phyloP scores from a whole-genome alignment of 53 echinoderm and acorn worm genomes.

The Henricia sp. region DNA sequence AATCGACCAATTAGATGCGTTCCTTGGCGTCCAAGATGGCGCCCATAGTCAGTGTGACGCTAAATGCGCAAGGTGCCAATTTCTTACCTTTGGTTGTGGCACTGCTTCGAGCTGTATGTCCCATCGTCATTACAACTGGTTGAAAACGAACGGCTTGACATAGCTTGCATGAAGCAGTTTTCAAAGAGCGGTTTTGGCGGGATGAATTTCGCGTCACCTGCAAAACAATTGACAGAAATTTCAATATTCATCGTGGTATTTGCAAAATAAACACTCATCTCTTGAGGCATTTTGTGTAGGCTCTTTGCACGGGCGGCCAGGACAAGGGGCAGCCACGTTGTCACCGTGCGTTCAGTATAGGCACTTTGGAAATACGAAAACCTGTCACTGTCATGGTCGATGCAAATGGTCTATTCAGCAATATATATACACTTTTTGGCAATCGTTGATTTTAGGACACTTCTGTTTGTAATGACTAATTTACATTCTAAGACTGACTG shows the following conservation, averaged over 20 bases:
- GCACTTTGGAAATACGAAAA: background rate
- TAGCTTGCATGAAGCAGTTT: slow-evolving; percentile 74
- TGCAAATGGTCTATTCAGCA: too few species aligned
- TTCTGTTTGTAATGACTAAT: too few species aligned
- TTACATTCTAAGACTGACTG: too few species aligned
- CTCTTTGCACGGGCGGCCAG: too few species aligned
- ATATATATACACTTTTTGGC: too few species aligned
- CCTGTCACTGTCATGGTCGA: too few species aligned
- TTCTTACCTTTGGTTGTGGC: slow-evolving; percentile 63
- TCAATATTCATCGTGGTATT: background rate
- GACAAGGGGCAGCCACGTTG: too few species aligned
- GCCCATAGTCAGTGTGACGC: background rate
- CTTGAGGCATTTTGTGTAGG: too few species aligned
- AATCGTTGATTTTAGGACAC: too few species aligned
- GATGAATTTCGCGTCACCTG: slow-evolving; percentile 60
- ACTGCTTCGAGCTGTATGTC: slow-evolving; percentile 70
- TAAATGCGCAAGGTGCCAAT: background rate
- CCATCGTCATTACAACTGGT: slow-evolving; percentile 73
- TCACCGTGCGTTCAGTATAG: too few species aligned
- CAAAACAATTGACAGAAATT: background rate
- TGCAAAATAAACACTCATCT: too few species aligned
- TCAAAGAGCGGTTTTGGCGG: slow-evolving; percentile 26
- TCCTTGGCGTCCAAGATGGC: background rate
- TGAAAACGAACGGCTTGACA: slow-evolving; percentile 58
- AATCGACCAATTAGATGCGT: background rate